phyloP scores from a whole-genome alignment of 2,113 vertebrate species.

The Benitochromis conjunctus region DNA sequence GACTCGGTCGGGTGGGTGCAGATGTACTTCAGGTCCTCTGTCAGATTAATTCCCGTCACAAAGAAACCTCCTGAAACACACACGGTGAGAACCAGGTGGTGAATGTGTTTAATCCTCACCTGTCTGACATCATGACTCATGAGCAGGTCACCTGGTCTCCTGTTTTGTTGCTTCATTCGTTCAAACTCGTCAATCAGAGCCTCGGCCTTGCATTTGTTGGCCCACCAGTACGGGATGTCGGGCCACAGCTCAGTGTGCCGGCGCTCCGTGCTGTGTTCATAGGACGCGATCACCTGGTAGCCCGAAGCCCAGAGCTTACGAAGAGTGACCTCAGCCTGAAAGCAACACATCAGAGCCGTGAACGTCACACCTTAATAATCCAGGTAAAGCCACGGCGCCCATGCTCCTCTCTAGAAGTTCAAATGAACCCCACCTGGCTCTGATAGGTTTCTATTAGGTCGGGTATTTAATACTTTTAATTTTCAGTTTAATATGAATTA shows the following conservation, averaged over 20 bases:
- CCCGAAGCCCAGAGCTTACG: constrained; percentile 69
- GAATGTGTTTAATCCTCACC: background rate
- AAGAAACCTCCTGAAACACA: constrained; percentile 71
- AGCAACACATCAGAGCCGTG: background rate
- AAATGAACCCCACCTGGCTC: background rate
- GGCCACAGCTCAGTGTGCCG: constrained; percentile 69
- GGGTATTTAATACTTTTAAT: too few species aligned
- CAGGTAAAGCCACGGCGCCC: background rate
- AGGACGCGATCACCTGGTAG: constrained; percentile 73
- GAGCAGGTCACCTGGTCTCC: constrained; percentile 67
- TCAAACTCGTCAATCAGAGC: constrained; percentile 75
- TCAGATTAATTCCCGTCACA: constrained; percentile 78
- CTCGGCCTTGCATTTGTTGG: constrained; percentile 75
- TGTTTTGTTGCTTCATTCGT: constrained; percentile 55
- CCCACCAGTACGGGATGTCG: constrained; percentile 80
- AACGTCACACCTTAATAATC: background rate
- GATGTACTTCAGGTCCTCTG: constrained; percentile 77
- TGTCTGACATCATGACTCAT: background rate
- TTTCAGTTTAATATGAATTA: background rate
- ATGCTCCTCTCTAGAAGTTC: background rate
- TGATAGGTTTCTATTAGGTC: background rate
- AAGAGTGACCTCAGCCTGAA: constrained; percentile 69
- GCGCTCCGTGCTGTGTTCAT: constrained; percentile 62
- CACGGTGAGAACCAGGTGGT: background rate
- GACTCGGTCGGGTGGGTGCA: constrained; percentile 75